A percentile compares a stretch with the other conserved stretches of the same genome.
Evolutionary conservation across 2,113 vertebrate species (phyloP).

Genomic region (Phaetusa simplex): DNA sequence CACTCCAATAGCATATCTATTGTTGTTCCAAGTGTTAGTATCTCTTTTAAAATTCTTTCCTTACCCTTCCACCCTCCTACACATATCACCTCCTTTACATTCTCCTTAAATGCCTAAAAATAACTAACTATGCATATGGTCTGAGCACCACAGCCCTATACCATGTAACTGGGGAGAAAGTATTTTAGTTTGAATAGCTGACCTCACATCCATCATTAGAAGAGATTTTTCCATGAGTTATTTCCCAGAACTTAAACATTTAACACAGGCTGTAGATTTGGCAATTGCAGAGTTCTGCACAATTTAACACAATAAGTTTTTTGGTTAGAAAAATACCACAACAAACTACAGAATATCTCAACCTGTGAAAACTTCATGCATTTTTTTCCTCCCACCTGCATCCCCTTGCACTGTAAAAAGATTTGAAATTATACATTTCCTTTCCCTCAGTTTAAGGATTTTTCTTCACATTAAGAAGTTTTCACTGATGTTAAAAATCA

Average conservation of each 20-base stretch:
- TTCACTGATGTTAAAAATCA: background rate
- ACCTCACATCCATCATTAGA: conserved; percentile 43
- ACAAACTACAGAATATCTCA: background rate
- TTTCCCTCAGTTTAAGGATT: background rate
- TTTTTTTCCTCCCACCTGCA: background rate
- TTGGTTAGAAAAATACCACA: background rate
- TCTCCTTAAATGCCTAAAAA: conserved; percentile 62
- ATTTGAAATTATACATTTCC: background rate
- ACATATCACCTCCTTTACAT: conserved; percentile 60
- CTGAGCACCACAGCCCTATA: conserved; percentile 62
- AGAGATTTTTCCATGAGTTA: background rate
- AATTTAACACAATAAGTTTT: background rate
- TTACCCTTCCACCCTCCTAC: conserved; percentile 56
- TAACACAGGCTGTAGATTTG: background rate
- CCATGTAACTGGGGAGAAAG: background rate
- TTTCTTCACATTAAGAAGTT: background rate
- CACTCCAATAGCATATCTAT: background rate
- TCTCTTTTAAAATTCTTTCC: conserved; percentile 22
- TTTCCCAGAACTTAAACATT: background rate
- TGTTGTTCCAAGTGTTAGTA: conserved; percentile 32
- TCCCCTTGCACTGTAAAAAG: background rate
- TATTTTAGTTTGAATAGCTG: conserved; percentile 42
- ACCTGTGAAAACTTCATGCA: background rate
- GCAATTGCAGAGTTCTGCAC: background rate
- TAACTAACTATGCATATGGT: conserved; percentile 63